Base-by-base conservation (phyloP, 2,888 invertebrate species). In the Diaperis boleti region DNA sequence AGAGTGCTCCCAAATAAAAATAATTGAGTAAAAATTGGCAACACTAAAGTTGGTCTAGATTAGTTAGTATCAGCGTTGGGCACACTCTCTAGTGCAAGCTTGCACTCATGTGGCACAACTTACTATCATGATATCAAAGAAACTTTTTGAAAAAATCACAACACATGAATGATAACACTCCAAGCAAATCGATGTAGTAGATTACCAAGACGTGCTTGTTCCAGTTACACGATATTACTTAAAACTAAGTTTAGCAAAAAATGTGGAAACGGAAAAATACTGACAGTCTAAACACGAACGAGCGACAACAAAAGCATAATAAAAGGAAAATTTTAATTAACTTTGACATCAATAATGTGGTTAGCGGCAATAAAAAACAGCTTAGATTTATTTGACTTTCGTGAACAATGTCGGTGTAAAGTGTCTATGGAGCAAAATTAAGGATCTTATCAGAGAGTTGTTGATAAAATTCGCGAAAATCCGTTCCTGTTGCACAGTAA, bases 291-390 rank as follows among this genome's bases (percentile, higher is more conserved):
- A 42, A 20, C 22, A 22, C 20, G 39, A 7, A 8, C 8, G 6
- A 39, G 39, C 14, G 17, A 13, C 13, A 29, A 47, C 47, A 47
- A 50, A 50, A 52, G 22, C 39, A 52, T 18, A 52, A 52, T 52
- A 52, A 45, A 45, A 45, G 14, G 10, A 45, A 52, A 39, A 39
- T 52, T 20, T 39, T 8, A 39, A 39, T 52, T 37, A 41, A 42
- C 22, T 39, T 42, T 39, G 11, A 54, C 41, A 31, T 31, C 29
- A 54, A 41, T 20, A 37, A 8, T 39, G 39, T 42, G 54, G 54
- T 54, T 52, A 22, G 18, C 18, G 10, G 29, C 13, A 54, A 52
- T 52, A 52, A 52, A 54, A 54, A 50, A 10, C 11, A n/a, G 11
- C 35, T 39, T 29, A 39, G 18, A 22, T 39, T 39, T 37, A 52